A percentile compares a stretch with the other conserved stretches of the same genome.
These are phyloP conservation scores for Chymomyza procnemis DNA, from an alignment of 2,888 invertebrate species.

Conservation along the genomic window DNA sequence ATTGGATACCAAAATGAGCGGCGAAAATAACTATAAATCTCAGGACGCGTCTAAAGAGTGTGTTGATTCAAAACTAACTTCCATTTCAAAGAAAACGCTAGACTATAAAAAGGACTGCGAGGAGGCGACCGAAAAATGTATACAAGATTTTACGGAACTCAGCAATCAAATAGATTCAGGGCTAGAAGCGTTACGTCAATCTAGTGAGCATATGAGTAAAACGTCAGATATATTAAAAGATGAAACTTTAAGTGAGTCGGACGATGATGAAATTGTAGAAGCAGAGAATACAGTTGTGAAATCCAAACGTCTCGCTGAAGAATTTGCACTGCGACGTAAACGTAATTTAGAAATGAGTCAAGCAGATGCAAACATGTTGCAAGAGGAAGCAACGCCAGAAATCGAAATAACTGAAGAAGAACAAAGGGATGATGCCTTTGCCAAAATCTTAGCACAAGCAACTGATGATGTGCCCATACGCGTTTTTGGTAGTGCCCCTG, in stretches of 20 bases:
- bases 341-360: slow-evolving; percentile 13
- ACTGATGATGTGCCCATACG: slow-evolving; percentile 55
- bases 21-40: neutral
- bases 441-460: slow-evolving; percentile 41
- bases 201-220: neutral
- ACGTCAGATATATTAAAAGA: neutral
- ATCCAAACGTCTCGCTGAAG: slow-evolving; percentile 39
- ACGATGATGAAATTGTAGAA: neutral
- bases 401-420: neutral
- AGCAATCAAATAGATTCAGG: slow-evolving; percentile 46
- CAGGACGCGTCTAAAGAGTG: neutral
- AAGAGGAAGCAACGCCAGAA: neutral
- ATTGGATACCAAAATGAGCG: slow-evolving; percentile 1
- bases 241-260: neutral
- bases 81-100: slow-evolving; percentile 26
- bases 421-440: slow-evolving; percentile 32
- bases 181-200: slow-evolving; percentile 46
- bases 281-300: neutral
- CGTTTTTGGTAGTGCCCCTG: slow-evolving; percentile 36
- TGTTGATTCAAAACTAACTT: neutral
- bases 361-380: neutral
- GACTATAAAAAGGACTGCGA: slow-evolving; percentile 49
- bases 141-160: slow-evolving; percentile 56
- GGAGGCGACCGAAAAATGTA: slow-evolving; percentile 50
- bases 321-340: slow-evolving; percentile 34